Evolutionary conservation across 1,140 invertebrate genomes (phyloP).

Genomic region (Reticulitermes speratus): DNA sequence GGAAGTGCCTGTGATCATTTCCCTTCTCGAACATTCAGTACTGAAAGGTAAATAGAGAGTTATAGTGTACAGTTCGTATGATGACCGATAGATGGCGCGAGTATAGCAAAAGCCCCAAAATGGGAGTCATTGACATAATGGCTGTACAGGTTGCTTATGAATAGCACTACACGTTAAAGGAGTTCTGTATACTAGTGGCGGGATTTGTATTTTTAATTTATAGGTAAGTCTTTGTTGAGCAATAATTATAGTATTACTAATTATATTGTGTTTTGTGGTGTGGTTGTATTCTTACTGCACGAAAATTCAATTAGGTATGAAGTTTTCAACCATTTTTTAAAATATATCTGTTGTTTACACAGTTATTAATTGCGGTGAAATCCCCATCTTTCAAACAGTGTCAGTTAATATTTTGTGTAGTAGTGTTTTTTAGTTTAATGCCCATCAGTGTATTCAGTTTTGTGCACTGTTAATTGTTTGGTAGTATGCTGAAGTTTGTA

Average conservation of each 20-base stretch:
- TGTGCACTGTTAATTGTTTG: neutral
- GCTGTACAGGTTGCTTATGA: slow-evolving; percentile 35
- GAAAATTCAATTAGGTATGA: slow-evolving; percentile 3
- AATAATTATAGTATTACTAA: neutral
- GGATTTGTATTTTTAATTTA: slow-evolving; percentile 20
- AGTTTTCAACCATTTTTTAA: slow-evolving; percentile 25
- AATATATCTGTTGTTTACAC: slow-evolving; percentile 9
- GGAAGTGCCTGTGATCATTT: neutral
- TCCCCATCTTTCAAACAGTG: neutral
- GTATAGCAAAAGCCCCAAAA: slow-evolving; percentile 34
- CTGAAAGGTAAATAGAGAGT: slow-evolving; percentile 20
- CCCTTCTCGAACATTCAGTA: neutral
- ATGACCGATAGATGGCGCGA: slow-evolving; percentile 30
- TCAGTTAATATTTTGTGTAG: neutral
- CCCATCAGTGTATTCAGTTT: neutral
- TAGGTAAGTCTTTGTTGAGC: neutral
- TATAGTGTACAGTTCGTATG: slow-evolving; percentile 21
- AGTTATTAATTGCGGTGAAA: neutral
- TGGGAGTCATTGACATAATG: slow-evolving; percentile 39
- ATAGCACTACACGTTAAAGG: slow-evolving; percentile 24
- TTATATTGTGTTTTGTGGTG: neutral
- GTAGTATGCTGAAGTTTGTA: neutral
- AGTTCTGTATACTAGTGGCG: neutral
- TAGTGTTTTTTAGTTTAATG: neutral
- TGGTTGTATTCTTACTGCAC: neutral